Evolutionary conservation across 2,797 vertebrate species (phyloP).

Genomic region (Chelonia mydas): DNA sequence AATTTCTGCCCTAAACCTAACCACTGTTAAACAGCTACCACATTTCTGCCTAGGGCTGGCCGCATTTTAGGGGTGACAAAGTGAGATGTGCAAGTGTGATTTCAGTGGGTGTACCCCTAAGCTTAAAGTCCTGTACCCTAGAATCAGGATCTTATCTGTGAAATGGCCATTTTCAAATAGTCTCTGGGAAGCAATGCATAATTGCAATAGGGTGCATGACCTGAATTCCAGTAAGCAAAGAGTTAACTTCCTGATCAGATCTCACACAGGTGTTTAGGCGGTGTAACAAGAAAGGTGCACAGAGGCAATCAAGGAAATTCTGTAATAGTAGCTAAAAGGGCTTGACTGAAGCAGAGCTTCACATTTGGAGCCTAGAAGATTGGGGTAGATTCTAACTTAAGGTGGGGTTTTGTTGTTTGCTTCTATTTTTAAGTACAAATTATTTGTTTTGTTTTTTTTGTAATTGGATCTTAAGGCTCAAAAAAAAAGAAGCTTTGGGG

Average conservation of each 20-base stretch:
- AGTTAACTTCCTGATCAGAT: not conserved
- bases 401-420: not conserved
- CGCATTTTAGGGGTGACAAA: not conserved
- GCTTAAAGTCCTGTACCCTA: not conserved
- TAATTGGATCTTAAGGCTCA: accelerated
- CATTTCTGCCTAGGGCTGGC: not conserved
- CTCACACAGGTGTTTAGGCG: not conserved
- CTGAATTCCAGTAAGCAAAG: not conserved
- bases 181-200: not conserved
- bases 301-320: not conserved
- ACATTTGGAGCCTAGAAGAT: not conserved
- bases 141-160: not conserved
- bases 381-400: not conserved
- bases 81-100: not conserved
- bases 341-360: not conserved
- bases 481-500: not conserved
- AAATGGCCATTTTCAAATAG: accelerated
- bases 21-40: accelerated
- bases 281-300: not conserved
- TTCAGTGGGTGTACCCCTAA: accelerated
- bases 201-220: not conserved
- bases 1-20: not conserved
- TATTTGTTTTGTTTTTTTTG: not conserved
- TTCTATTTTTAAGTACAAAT: accelerated
- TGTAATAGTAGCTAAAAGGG: not conserved